Conservation (phyloP, 1,140 invertebrate genomes). For the Papilio polytes region DNA sequence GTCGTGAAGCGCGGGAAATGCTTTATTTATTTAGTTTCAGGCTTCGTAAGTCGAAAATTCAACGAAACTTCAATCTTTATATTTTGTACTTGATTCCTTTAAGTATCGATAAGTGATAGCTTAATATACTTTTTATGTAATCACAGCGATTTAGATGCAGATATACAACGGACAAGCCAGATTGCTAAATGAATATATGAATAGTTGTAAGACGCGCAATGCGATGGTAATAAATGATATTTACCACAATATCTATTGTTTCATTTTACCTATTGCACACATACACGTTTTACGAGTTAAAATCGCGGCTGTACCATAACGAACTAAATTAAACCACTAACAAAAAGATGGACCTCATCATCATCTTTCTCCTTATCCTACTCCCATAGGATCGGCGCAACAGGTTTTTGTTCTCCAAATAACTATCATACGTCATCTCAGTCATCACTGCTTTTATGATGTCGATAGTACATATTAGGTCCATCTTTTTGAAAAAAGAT, state of each 20-base stretch:
- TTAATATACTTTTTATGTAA: constrained; percentile 43
- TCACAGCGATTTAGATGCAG: constrained; percentile 47
- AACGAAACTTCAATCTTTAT: constrained; percentile 15
- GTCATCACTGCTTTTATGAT: too few species aligned
- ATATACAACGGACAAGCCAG: constrained; percentile 62
- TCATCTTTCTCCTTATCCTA: too few species aligned
- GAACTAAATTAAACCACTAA: too few species aligned
- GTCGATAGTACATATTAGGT: too few species aligned
- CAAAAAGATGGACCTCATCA: too few species aligned
- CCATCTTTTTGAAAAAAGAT: too few species aligned
- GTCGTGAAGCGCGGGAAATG: constrained; percentile 19
- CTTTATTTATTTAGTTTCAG: constrained; percentile 38
- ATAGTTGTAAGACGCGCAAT: constrained; percentile 70
- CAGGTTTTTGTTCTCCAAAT: too few species aligned
- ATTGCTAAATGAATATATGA: constrained; percentile 65
- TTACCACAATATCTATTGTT: constrained; percentile 57
- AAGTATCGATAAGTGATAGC: constrained; percentile 42
- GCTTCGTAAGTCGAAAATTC: background rate
- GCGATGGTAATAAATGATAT: constrained; percentile 73
- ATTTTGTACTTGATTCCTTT: constrained; percentile 36
- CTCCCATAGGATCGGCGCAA: too few species aligned
- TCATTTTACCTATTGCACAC: constrained; percentile 49
- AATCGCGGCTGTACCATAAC: too few species aligned
- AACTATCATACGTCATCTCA: too few species aligned
- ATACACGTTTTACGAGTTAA: too few species aligned